Base-by-base conservation (phyloP, 2,888 invertebrate species). In the Dendrolimus houi region DNA sequence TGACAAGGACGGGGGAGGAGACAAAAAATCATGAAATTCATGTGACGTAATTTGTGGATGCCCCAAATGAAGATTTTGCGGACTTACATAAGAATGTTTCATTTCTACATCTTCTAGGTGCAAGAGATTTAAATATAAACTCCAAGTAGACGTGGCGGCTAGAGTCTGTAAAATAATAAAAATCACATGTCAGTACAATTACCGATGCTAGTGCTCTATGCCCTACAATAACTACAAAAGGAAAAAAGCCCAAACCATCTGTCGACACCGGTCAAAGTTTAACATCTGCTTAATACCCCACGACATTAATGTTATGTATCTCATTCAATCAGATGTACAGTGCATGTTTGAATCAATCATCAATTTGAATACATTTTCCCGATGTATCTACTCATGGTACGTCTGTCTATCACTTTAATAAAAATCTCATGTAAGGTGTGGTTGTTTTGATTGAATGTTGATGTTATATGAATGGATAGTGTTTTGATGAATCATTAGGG, bases 291-390 rank as follows among this genome's bases (percentile, higher is more conserved):
- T 71, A 70, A 75, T 73, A 72, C 68, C 65, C 68, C 68, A 71
- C 71, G 83, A 85, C 85, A 83, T 78, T 88, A 87, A 89, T 87
- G 69, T 72, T 85, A 87, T 87, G 87, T 89, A 89, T 89, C 86
- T 83, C 71, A 88, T 88, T 87, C 87, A 85, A 89, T 88, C 88
- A 83, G 72, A 75, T 75, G 70, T 75, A 72, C 71, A 69, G 74
- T 73, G 66, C 80, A 74, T 83, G 85, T 85, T 84, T 80, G 70
- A 87, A 89, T 90, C 89, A 89, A 89, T 89, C 88, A 89, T 83
- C 87, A 87, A 87, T 87, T 87, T 87, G 83, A 88, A 87, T 88
- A 87, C 77, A 83, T 88, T 86, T 71, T 71, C 69, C 73, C 72
- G 74, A 77, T 76, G 66, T 74, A 77, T 74, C 29, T 29, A 29